Evolutionary conservation across 1,140 invertebrate species (phyloP), one percentile per base, ranked within the genome.

Genomic region (Macrocentrus cingulum): DNA sequence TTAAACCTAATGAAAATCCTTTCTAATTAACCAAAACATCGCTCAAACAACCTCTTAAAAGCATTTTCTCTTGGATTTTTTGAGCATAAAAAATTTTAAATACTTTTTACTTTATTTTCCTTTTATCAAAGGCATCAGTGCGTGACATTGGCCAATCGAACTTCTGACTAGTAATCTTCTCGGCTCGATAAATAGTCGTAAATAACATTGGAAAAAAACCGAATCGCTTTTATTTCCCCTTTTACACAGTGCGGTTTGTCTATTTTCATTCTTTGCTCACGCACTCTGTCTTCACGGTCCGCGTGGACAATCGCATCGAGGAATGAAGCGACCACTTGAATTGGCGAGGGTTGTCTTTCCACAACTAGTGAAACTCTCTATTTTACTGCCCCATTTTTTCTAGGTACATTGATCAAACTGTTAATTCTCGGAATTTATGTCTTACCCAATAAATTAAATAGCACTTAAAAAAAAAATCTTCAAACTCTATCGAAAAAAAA

Each of bases 141-240:
- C n/a, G n/a, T n/a, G n/a, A n/a, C n/a, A n/a, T n/a, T n/a, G n/a
- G n/a, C n/a, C 66, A 66, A 75, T 75, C 65, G 67, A 60, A 68
- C 66, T 62, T 58, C 59, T 45, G 60, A 65, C 66, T 71, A 70
- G 63, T 75, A 66, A 71, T 74, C 73, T 76, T 62, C 62, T 71
- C 68, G 70, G 71, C 76, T 77, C 77, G 76, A 79, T 79, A 74
- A 79, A 66, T 61, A 61, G 64, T 67, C 74, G 70, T 77, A 79
- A 77, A 77, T 79, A 79, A 79, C 71, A 70, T 74, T 66, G 71
- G 75, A 70, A 67, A 55, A n/a, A n/a, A 59, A 49, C 63, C 49
- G 61, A 68, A 64, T 68, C 60, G 55, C 62, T 45, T 60, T 66
- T 66, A 69, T 39, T 39, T 15, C 11, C 15, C 36, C 15, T 39